These are phyloP conservation scores for Troilus luridus DNA, from an alignment of 2,888 invertebrate genomes.

Conservation along the genomic window DNA sequence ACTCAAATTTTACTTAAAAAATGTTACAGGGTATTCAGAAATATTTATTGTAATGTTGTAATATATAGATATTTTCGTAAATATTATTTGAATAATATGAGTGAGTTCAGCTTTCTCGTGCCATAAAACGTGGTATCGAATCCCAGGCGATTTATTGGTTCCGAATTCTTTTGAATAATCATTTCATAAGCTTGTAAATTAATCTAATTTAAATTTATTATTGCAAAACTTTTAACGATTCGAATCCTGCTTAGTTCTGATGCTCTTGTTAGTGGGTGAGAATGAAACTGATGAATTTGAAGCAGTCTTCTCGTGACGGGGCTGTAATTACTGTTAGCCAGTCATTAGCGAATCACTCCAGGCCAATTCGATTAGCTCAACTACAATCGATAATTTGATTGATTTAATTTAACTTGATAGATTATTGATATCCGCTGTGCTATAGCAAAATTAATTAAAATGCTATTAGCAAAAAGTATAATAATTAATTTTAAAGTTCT, in stretches of 20 bases:
- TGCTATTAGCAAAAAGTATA: too few species aligned
- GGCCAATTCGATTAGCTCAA: conserved; percentile 9
- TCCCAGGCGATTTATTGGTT: too few species aligned
- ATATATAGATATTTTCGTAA: too few species aligned
- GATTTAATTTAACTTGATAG: not conserved
- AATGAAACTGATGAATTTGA: not conserved
- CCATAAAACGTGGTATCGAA: too few species aligned
- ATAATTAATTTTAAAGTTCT: not conserved
- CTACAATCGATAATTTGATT: not conserved
- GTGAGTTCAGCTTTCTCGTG: too few species aligned
- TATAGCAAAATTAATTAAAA: not conserved
- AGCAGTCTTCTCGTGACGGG: conserved; percentile 6
- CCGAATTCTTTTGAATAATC: too few species aligned
- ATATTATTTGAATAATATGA: too few species aligned
- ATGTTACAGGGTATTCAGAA: too few species aligned
- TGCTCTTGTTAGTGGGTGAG: not conserved
- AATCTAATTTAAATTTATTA: not conserved
- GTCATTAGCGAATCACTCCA: conserved; percentile 6
- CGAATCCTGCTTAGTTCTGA: not conserved
- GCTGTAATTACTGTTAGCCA: conserved; percentile 2
- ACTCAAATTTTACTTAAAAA: too few species aligned
- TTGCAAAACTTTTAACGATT: not conserved
- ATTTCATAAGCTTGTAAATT: too few species aligned
- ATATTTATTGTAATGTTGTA: too few species aligned
- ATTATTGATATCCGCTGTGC: not conserved